Percentiles rank a stretch among this genome's conserved stretches.
phyloP scores from a whole-genome alignment of 2,888 invertebrate species.

The Clivina fossor region DNA sequence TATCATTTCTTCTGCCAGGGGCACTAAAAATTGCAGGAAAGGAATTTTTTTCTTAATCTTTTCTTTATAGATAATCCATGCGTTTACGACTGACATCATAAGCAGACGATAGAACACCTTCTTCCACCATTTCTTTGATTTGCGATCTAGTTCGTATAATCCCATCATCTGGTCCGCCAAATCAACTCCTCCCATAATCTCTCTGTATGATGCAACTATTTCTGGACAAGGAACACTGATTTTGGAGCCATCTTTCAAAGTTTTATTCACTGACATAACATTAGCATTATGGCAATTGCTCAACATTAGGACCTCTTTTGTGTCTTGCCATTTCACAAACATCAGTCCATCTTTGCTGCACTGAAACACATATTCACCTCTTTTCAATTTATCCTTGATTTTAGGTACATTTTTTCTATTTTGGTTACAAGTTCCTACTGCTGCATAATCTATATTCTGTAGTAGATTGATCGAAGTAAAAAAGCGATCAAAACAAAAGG shows the following conservation, averaged over 20 bases:
- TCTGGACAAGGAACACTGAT: constrained; percentile 38
- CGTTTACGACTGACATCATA: no score
- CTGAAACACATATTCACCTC: constrained; percentile 37
- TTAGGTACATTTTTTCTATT: constrained; percentile 35
- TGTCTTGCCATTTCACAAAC: constrained; percentile 43
- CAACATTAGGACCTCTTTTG: constrained; percentile 43
- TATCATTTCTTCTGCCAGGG: no score
- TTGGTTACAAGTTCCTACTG: constrained; percentile 40
- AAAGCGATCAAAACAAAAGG: constrained; percentile 34
- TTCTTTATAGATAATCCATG: no score
- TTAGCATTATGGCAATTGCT: constrained; percentile 43
- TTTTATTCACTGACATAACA: constrained; percentile 36
- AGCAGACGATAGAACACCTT: no score
- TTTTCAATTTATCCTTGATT: constrained; percentile 37
- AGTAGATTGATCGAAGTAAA: constrained; percentile 38
- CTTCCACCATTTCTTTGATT: no score
- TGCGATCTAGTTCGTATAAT: constrained; percentile 42
- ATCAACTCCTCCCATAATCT: constrained; percentile 43
- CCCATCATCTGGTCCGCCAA: constrained; percentile 43
- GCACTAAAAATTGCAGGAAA: no score
- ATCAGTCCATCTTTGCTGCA: constrained; percentile 37
- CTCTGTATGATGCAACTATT: constrained; percentile 39
- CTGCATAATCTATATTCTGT: constrained; percentile 34
- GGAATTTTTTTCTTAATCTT: no score
- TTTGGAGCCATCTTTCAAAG: constrained; percentile 43